Base-by-base conservation (phyloP, 2,113 vertebrate species). In the Acrocephalus arundinaceus region DNA sequence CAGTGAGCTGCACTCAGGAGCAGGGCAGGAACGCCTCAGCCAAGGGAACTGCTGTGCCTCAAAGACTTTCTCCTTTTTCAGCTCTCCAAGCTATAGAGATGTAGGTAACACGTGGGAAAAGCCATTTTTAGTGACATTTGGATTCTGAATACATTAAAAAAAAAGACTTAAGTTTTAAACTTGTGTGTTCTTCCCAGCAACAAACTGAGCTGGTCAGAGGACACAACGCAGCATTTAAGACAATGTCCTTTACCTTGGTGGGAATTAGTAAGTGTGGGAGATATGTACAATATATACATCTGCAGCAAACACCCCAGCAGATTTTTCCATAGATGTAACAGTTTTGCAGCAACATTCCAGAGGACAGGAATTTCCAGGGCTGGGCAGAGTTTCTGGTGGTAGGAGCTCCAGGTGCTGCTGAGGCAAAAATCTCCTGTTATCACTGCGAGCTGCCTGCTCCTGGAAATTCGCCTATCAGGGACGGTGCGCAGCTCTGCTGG, bases 41-140 rank as follows among this genome's bases (percentile, higher is more conserved):
- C 33, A 48, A 62, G 15, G 2, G 15, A 85, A 19, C 17, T 18
- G 33, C 8, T 27, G 48, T 15, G 52, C 49, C 70, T 54, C 74
- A 15, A 30, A 41, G 35, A 24, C 9, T 8, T 10, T 6, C 3
- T 6, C 2, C 12, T 28, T n/a, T 9, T 1, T 2, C 1, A 0
- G 3, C 14, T 19, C 35, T 27, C 5, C 15, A 43, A 27, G 27
- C 20, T 21, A 10, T 17, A 14, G 48, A 68, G 45, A 4, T 24
- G 18, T 5, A 27, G 23, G 37, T 49, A 80, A 59, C 13, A 39
- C 25, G 9, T 0, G 25, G 24, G 25, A 61, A 90, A 94, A 48
- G 11, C 5, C 1, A 13, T 6, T 77, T 87, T 59, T 24, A 37
- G 48, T 65, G 65, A 49, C 5, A 11, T 28, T 55, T 59, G 43